Evolutionary conservation across 2,888 invertebrate genomes (phyloP).

Genomic region (Heliconius ismenius): DNA sequence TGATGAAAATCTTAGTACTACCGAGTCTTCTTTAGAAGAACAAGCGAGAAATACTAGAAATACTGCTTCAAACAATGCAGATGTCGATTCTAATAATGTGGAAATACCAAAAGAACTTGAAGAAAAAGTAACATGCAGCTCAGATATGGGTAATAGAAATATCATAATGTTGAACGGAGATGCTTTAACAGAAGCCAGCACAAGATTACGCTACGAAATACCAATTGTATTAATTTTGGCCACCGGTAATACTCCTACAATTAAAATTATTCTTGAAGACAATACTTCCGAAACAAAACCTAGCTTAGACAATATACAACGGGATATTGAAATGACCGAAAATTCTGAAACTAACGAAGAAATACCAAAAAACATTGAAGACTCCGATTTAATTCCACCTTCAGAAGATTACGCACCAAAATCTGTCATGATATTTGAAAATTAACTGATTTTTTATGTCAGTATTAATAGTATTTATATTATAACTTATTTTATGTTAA

Average conservation of each 20-base stretch:
- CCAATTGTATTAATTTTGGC: conserved; percentile 37
- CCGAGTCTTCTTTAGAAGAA: conserved; percentile 34
- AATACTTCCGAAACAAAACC: neutral
- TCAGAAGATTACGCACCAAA: neutral
- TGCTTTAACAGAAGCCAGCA: conserved; percentile 20
- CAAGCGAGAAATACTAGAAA: conserved; percentile 39
- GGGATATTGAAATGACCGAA: conserved; percentile 19
- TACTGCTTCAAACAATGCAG: conserved; percentile 1
- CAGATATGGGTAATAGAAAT: conserved; percentile 4
- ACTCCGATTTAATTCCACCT: neutral
- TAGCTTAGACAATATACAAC: neutral
- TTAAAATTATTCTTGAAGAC: conserved; percentile 36
- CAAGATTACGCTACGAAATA: conserved; percentile 25
- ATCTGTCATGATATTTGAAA: conserved; percentile 3
- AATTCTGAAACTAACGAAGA: conserved; percentile 8
- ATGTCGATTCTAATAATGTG: conserved; percentile 19
- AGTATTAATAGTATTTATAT: conserved; percentile 16
- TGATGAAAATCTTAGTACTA: conserved; percentile 26
- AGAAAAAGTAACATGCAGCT: conserved; percentile 19
- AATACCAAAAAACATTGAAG: neutral
- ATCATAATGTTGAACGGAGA: conserved; percentile 37
- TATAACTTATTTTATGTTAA: conserved; percentile 22
- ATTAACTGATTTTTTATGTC: neutral
- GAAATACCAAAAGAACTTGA: conserved; percentile 24
- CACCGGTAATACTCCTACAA: conserved; percentile 31